Base-by-base conservation (phyloP, 2,888 invertebrate species). In the Troides oblongomaculatus region DNA sequence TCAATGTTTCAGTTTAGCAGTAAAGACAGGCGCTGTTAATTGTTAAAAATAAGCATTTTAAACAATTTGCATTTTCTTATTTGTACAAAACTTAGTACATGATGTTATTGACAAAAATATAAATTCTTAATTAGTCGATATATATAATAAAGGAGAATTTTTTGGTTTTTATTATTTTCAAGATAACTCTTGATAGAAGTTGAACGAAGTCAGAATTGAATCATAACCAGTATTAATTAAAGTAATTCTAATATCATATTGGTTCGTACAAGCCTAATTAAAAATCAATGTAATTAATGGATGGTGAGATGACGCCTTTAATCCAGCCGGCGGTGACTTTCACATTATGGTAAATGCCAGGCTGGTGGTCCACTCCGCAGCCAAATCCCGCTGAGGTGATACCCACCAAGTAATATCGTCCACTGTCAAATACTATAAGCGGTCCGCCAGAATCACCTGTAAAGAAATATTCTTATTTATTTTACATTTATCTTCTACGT, bases 361-460 rank as follows among this genome's bases (percentile, higher is more conserved):
- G 97, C 84, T 97, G 97, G 79, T 96, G 95, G 80, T 96, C 96
- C 18, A 97, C 96, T 0, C 97, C 97, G 81, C 97, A 97, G 62
- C 97, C 97, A 82, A 97, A 97, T 8, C 97, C 97, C 0, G 97
- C 97, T 39, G 97, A 97, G 0, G 96, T 97, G 73, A 97, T 97
- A 18, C 97, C 97, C 7, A 95, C 96, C 17, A 97, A 88, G 69
- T 95, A 95, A 93, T 95, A 97, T 4, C 96, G 91, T 0, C 95
- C 96, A 62, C 92, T 93, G 75, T 96, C 95, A 64, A 95, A 86
- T 0, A 97, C 94, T 75, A 97, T 94, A 4, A 96, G 86, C 0
- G 97, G 97, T 0, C 97, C 97, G 0, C 97, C 97, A 0, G 96
- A 96, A 80, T 97, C 97, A 17, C 97, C 96, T 96, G 86, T 62